These are phyloP conservation scores for Cephus pygmeus DNA, from an alignment of 2,888 invertebrate species.

Conservation along the genomic window DNA sequence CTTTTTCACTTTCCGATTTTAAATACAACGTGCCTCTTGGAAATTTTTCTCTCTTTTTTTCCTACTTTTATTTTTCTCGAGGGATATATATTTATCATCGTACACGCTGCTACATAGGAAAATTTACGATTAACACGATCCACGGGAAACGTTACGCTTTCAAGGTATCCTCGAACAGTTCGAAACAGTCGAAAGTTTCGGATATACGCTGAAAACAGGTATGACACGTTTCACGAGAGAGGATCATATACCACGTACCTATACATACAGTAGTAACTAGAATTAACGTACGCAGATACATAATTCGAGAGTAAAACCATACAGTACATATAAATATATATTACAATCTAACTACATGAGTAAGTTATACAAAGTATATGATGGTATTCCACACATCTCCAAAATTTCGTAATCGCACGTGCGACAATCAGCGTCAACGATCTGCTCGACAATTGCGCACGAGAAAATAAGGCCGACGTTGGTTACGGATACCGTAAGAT, in stretches of 20 bases:
- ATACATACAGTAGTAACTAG: background rate
- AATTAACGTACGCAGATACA: background rate
- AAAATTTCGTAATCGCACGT: background rate
- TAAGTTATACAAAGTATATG: background rate
- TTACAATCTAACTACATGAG: background rate
- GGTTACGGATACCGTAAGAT: background rate
- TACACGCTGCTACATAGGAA: background rate
- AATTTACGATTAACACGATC: background rate
- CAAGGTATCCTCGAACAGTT: background rate
- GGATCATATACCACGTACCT: background rate
- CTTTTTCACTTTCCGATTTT: background rate
- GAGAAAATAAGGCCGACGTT: background rate
- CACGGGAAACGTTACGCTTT: background rate
- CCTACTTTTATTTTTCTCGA: too few species aligned
- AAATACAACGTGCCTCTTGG: too few species aligned
- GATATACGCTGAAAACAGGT: background rate
- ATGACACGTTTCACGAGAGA: background rate
- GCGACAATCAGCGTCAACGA: background rate
- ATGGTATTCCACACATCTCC: background rate
- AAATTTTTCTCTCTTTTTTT: too few species aligned
- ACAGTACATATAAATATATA: background rate
- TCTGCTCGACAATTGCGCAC: too few species aligned
- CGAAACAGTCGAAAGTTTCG: background rate
- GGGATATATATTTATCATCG: too few species aligned
- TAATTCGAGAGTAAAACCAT: background rate